Base-by-base conservation (phyloP, 2,888 invertebrate species). In the Ptychoptera contaminata region DNA sequence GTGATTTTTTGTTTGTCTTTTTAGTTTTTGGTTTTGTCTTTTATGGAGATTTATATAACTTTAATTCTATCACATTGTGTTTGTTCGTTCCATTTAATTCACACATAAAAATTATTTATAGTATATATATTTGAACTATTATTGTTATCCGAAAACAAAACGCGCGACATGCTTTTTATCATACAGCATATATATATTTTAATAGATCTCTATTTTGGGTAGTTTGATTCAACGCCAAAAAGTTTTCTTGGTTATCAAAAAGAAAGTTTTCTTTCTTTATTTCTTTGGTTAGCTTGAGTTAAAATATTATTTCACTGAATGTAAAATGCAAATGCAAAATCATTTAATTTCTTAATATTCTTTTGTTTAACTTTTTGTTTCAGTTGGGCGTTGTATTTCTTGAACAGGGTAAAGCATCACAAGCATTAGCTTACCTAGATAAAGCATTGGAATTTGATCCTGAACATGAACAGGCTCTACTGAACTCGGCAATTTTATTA, bases 401-500 rank as follows among this genome's bases (percentile, higher is more conserved):
- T 51, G 93, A 96, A 61, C 87, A 91, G 68, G 87, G 88, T 37
- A 87, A 91, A 62, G 82, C 87, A 0, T 81, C 84, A 0, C 87
- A 91, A 65, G 94, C 96, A 1, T 69, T 91, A 45, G 84, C 86
- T 1, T 90, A 91, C 63, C 75, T 96, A 55, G 91, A 94, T 64
- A 88, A 90, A 65, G 94, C 96, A 1, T 67, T 96, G 42, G 85
- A 87, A 60, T 72, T 88, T 55, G 87, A 93, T 65, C 93, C 94
- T 0, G 90, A 93, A 53, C 96, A 96, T 60, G 87, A 91, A 59
- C 92, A 92, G 63, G 92, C 94, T 1, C 68, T 96, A 47, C 72
- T 94, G 42, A 96, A 96, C 67, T 94, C 94, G 0, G 96, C 94
- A 30, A 91, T 94, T 57, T 69, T 96, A 42, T 73, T 94, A 51